Conservation (phyloP, 2,113 vertebrate species). For the Gavia stellata region DNA sequence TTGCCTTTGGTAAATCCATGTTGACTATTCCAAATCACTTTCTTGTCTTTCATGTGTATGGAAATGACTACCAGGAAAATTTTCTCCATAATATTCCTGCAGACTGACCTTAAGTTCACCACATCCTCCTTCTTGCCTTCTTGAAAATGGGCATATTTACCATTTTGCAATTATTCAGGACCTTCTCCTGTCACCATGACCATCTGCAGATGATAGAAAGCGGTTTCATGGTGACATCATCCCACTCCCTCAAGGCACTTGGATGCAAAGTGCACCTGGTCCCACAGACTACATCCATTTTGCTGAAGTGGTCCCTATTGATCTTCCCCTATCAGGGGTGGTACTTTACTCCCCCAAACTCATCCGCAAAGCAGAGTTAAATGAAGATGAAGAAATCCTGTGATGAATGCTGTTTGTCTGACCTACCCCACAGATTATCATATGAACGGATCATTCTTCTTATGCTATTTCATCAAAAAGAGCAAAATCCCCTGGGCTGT, state of each 20-base stretch:
- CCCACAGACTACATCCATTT: not conserved
- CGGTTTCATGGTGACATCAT: not conserved
- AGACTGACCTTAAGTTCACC: not conserved
- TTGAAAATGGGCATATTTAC: not conserved
- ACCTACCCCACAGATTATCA: not conserved
- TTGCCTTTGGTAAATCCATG: not conserved
- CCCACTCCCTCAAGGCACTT: not conserved
- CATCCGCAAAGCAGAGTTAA: not conserved
- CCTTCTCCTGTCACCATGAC: not conserved
- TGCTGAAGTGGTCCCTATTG: not conserved
- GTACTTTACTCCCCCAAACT: not conserved
- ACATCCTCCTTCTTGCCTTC: not conserved
- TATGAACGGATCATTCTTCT: not conserved
- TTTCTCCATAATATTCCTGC: not conserved
- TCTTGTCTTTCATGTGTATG: not conserved
- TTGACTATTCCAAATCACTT: not conserved
- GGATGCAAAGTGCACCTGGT: not conserved
- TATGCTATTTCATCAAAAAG: not conserved
- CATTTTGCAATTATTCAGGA: not conserved
- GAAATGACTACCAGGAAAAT: not conserved
- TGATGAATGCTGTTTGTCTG: not conserved
- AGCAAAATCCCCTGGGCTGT: not conserved
- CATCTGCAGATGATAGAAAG: not conserved
- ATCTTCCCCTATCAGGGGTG: rapidly evolving
- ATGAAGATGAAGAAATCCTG: not conserved